These are phyloP conservation scores for Agrotis segetum DNA, from an alignment of 2,888 invertebrate genomes.

Conservation along the genomic window DNA sequence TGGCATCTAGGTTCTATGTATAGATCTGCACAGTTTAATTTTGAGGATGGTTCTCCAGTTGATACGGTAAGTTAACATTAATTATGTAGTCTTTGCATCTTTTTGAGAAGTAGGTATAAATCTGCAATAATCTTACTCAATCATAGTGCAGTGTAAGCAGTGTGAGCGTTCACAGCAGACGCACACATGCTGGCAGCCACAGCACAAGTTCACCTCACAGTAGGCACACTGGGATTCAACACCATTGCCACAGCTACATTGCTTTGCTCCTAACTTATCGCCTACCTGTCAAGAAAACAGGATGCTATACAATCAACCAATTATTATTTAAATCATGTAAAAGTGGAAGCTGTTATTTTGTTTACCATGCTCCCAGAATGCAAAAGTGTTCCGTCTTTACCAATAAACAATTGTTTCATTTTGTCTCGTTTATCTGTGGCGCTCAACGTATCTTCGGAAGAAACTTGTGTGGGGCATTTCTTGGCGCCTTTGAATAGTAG, in stretches of 20 bases:
- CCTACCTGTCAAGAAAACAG: conserved; percentile 59
- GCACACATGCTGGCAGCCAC: conserved; percentile 74
- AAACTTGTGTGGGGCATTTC: conserved; percentile 65
- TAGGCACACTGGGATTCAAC: conserved; percentile 76
- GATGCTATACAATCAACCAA: neutral
- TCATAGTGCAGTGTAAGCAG: conserved; percentile 79
- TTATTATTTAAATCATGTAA: neutral
- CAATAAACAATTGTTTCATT: conserved; percentile 84
- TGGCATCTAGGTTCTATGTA: too few species aligned
- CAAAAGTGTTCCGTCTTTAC: conserved; percentile 80
- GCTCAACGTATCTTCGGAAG: conserved; percentile 38
- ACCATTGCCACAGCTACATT: conserved; percentile 70
- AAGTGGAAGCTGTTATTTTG: neutral
- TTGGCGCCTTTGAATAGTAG: conserved; percentile 83
- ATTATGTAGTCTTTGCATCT: too few species aligned
- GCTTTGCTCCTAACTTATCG: conserved; percentile 42
- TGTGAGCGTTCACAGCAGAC: conserved; percentile 70
- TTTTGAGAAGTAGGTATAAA: neutral
- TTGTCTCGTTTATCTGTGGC: conserved; percentile 72
- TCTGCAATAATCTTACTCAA: conserved; percentile 70
- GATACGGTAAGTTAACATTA: too few species aligned
- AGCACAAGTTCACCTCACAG: conserved; percentile 79
- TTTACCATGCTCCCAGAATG: conserved; percentile 77
- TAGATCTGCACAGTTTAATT: too few species aligned
- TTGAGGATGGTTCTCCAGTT: too few species aligned